Base-by-base conservation (phyloP, 2,797 vertebrate species). In the Mormyrus proboscirostris region DNA sequence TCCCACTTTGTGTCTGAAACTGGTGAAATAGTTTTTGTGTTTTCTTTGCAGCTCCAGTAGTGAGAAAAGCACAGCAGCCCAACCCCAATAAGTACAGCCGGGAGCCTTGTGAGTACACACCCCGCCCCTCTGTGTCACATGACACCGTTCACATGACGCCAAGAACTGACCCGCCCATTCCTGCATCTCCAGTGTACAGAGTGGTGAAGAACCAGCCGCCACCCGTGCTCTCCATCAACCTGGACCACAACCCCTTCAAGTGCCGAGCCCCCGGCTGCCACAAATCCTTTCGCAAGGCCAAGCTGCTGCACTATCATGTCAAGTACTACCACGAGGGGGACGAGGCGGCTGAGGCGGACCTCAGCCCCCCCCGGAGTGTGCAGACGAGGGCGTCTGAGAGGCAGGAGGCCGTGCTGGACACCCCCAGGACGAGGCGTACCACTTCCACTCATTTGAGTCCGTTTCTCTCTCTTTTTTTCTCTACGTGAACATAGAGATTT, bases 281-380 rank as follows among this genome's bases (percentile, higher is more conserved):
- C 83, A 99, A 99, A 94, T 97, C 96, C 25, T 99, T 99, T 95
- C 97, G 98, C 94, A 99, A 99, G 95, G 97, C 97, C 3, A 97
- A 98, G 92, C 94, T 99, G 90, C 94, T 99, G 91, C 97, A 99
- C 94, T 98, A 98, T 95, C 98, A 99, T 94, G 97, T 99, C 96
- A 99, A 99, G 92, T 99, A 99, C 94, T 99, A 99, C 94, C 98
- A 99, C 91, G 96, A 95, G 88, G 95, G 96, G 93, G 96, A 97
- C 89, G 96, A 96, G 88, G 92, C 93, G 33, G 91, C 96, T 0
- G 97, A 97, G 91, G 95, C 96, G 89, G 96, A 97, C 84, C 96
- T 96, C 90, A 94, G 93, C 90, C 94, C 96, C 93, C 92, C 95
- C 94, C 96, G 96, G 93, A 96, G 94, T 88, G 95, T 97, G 91